These are phyloP conservation scores for Pseudococcus jackbeardsleyi DNA, from an alignment of 2,888 invertebrate species.

Conservation along the genomic window DNA sequence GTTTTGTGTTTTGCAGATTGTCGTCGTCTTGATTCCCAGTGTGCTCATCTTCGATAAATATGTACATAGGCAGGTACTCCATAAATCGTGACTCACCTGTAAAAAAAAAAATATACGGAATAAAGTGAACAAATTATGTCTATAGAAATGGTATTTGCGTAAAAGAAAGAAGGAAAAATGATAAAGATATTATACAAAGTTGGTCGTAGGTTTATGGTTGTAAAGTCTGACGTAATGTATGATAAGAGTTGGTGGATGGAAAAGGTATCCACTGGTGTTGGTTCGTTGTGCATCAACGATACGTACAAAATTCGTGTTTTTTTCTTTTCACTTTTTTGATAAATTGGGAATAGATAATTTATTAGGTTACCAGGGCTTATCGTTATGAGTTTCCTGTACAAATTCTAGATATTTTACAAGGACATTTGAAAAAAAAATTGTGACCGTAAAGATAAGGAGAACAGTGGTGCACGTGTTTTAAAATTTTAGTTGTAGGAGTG, in stretches of 20 bases:
- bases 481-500: too few species aligned
- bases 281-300: not conserved
- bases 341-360: not conserved
- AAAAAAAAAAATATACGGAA: not conserved
- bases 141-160: not conserved
- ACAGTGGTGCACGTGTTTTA: too few species aligned
- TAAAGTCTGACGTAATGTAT: not conserved
- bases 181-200: not conserved
- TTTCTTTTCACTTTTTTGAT: not conserved
- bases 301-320: not conserved
- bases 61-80: not conserved
- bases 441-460: too few species aligned
- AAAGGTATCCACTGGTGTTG: not conserved
- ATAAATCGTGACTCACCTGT: constrained; percentile 16
- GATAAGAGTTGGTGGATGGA: not conserved
- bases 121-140: not conserved
- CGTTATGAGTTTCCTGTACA: too few species aligned
- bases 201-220: not conserved
- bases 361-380: not conserved
- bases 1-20: not conserved
- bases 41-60: not conserved
- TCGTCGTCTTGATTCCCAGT: not conserved
- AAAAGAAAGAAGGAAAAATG: not conserved
- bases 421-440: too few species aligned
- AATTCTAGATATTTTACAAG: too few species aligned